Evolutionary conservation across 2,888 invertebrate genomes (phyloP).

Genomic region (Terebella lapidaria): DNA sequence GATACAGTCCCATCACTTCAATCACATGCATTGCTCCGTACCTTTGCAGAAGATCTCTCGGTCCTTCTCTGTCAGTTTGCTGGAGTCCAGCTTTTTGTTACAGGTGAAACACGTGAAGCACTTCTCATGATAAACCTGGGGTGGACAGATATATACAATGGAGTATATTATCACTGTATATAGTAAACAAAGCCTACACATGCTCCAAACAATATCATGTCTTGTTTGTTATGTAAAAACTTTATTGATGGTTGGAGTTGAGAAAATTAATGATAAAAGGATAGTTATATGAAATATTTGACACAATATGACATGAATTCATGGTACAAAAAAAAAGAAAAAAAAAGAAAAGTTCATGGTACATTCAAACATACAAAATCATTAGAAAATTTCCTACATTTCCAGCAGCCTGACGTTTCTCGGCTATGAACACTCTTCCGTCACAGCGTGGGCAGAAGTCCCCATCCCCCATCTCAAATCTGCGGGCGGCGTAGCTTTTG

Average conservation of each 20-base stretch:
- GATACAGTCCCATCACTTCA: no score
- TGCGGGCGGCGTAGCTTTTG: neutral
- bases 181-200: neutral
- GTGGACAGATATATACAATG: neutral
- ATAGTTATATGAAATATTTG: no score
- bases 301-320: no score
- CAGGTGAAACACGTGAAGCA: constrained; percentile 56
- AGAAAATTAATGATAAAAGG: neutral
- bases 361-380: no score
- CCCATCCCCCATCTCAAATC: constrained; percentile 8
- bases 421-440: constrained; percentile 17
- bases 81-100: constrained; percentile 88
- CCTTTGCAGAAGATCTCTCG: constrained; percentile 85
- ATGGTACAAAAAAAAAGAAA: no score
- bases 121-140: neutral
- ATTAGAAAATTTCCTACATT: no score
- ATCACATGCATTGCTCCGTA: no score
- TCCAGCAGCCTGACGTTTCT: constrained; percentile 18
- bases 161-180: neutral
- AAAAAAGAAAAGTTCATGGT: no score
- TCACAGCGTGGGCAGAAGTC: constrained; percentile 19
- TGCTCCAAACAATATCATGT: no score
- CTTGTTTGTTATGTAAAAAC: no score
- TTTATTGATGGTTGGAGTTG: no score
- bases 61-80: constrained; percentile 91